These are phyloP conservation scores for Orius laevigatus DNA, from an alignment of 1,140 invertebrate genomes.

Conservation along the genomic window DNA sequence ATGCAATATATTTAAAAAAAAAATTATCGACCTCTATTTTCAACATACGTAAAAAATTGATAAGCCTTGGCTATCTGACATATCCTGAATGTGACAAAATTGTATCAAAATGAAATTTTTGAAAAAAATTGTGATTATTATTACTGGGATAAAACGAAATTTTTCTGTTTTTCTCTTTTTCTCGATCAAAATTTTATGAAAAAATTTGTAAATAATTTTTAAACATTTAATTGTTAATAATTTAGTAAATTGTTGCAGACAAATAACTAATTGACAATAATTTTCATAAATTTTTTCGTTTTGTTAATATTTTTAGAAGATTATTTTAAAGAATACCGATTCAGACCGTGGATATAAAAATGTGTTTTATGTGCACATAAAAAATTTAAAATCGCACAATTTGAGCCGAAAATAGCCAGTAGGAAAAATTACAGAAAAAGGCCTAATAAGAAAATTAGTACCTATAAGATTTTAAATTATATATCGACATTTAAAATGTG, in stretches of 20 bases:
- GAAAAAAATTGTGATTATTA: background rate
- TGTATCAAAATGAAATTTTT: background rate
- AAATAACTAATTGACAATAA: conserved; percentile 15
- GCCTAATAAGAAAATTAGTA: too few relatives aligned
- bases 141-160: background rate
- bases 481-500: background rate
- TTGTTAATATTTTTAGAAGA: conserved; percentile 4
- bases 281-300: conserved; percentile 7
- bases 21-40: background rate
- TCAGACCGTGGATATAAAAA: background rate
- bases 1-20: conserved; percentile 1
- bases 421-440: background rate
- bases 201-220: background rate
- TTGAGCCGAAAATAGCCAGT: conserved; percentile 1
- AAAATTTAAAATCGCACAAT: background rate
- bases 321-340: background rate
- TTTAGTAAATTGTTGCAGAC: conserved; percentile 6
- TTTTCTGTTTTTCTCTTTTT: background rate
- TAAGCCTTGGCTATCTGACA: too few relatives aligned
- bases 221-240: conserved; percentile 1
- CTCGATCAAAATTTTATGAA: background rate
- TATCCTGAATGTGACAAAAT: too few relatives aligned
- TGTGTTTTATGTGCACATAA: background rate
- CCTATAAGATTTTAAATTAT: background rate
- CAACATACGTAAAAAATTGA: too few relatives aligned